Evolutionary conservation across 2,113 vertebrate genomes (phyloP).

Genomic region (Tilapia sparmanii): DNA sequence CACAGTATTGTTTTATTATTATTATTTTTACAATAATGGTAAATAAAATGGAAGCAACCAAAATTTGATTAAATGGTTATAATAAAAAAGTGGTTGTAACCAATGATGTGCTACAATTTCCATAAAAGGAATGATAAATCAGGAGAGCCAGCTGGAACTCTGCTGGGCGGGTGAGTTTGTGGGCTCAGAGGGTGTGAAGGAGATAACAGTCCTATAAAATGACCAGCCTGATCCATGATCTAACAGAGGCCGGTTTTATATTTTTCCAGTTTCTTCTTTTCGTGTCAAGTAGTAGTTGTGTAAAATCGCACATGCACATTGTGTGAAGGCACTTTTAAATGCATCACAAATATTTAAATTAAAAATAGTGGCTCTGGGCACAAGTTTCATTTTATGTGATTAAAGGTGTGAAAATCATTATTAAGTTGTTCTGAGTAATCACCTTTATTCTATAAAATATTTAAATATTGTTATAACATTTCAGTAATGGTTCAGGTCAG

Average conservation of each 20-base stretch:
- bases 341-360: neutral
- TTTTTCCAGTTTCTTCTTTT: neutral
- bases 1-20: neutral
- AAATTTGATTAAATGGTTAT: constrained; percentile 5
- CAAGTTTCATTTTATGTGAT: neutral
- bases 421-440: neutral
- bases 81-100: neutral
- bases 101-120: neutral
- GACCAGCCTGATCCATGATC: neutral
- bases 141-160: neutral
- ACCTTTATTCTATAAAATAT: neutral
- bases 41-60: neutral
- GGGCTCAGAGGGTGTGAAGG: neutral
- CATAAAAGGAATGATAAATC: constrained; percentile 3
- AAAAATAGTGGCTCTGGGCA: neutral
- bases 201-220: constrained; percentile 1
- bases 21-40: neutral
- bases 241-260: neutral
- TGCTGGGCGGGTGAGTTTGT: neutral
- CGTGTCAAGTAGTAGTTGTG: neutral
- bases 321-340: neutral
- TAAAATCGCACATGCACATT: neutral
- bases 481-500: neutral
- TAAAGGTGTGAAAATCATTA: neutral
- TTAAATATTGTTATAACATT: neutral